These are phyloP conservation scores for Petrocephalus sullivani DNA, from an alignment of 2,797 vertebrate species.

Conservation along the genomic window DNA sequence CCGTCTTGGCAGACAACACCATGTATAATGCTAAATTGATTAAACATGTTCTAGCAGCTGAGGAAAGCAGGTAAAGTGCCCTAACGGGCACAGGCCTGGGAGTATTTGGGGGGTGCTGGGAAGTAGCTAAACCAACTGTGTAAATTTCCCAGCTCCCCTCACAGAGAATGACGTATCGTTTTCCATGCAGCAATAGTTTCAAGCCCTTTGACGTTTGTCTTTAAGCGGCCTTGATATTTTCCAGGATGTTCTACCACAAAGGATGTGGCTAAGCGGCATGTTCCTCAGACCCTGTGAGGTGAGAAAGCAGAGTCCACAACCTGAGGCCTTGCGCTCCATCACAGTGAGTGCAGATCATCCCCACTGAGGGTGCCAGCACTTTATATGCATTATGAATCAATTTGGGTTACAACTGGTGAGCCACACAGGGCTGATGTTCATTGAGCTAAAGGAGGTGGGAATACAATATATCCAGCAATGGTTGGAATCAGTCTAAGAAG, in stretches of 20 bases:
- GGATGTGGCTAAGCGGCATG: background rate
- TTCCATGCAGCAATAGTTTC: conserved; percentile 9
- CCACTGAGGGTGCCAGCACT: background rate
- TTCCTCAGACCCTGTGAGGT: background rate
- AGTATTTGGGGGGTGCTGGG: background rate
- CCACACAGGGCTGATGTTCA: background rate
- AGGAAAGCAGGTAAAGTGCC: conserved; percentile 10
- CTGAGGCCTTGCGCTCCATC: background rate
- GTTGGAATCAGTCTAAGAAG: conserved; percentile 9
- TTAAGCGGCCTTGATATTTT: background rate
- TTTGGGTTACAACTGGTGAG: background rate
- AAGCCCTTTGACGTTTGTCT: background rate
- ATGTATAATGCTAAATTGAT: background rate
- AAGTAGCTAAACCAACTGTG: background rate
- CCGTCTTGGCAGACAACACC: background rate
- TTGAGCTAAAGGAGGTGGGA: background rate
- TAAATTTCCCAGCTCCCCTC: background rate
- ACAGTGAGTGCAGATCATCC: background rate
- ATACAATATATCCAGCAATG: background rate
- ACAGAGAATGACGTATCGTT: background rate
- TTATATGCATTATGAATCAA: background rate
- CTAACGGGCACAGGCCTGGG: background rate
- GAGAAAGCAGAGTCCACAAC: background rate
- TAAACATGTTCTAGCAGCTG: background rate
- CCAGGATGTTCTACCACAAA: background rate